A percentile compares a stretch with the other conserved stretches of the same genome.
phyloP scores from a whole-genome alignment of 2,113 vertebrate genomes.

The Cyprinus carpio region DNA sequence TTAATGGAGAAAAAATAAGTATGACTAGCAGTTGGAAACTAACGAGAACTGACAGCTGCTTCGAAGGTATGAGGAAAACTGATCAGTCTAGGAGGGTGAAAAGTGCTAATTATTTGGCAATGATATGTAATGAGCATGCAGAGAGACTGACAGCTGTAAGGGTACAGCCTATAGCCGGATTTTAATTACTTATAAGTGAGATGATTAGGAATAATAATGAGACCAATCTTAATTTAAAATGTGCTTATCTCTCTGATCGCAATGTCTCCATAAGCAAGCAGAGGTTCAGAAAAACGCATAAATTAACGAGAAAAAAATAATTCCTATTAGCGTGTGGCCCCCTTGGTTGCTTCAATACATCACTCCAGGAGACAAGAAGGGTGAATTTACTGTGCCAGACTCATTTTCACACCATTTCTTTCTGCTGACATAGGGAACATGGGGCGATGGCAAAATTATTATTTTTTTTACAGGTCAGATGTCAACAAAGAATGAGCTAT shows the following conservation, averaged over 20 bases:
- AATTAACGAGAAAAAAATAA: neutral
- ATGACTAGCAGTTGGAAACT: conserved; percentile 2
- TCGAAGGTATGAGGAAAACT: neutral
- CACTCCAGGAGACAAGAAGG: neutral
- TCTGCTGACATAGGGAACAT: conserved; percentile 72
- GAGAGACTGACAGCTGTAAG: conserved; percentile 73
- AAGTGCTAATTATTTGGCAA: conserved; percentile 70
- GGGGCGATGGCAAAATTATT: conserved; percentile 63
- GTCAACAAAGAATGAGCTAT: conserved; percentile 76
- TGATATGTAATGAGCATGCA: conserved; percentile 66
- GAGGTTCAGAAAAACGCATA: conserved; percentile 5
- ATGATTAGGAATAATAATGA: conserved; percentile 70
- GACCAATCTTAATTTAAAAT: conserved; percentile 44
- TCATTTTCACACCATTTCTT: conserved; percentile 52
- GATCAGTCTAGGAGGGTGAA: conserved; percentile 48
- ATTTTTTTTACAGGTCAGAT: conserved; percentile 71
- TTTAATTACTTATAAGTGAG: conserved; percentile 76
- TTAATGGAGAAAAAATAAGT: neutral
- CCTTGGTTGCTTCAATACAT: conserved; percentile 3
- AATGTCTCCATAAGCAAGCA: neutral
- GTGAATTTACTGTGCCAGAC: conserved; percentile 62
- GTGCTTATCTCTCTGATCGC: conserved; percentile 16
- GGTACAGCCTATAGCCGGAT: conserved; percentile 70
- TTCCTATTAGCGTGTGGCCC: neutral
- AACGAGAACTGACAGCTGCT: neutral